Conservation (phyloP, 2,113 vertebrate genomes). For the Gasterosteus nipponicus region DNA sequence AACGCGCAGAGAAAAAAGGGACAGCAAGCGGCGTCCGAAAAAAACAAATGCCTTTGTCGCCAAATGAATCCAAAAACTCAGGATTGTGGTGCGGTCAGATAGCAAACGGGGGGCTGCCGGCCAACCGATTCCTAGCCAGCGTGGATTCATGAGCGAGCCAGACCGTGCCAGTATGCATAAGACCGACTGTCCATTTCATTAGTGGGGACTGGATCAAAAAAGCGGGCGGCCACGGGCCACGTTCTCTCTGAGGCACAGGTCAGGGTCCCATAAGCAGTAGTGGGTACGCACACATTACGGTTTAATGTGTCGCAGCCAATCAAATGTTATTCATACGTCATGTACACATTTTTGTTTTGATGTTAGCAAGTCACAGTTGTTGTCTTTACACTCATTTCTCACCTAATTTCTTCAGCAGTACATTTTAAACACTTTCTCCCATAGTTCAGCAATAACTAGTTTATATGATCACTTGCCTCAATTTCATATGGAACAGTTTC, state of each 20-base stretch:
- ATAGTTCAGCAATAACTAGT: neutral
- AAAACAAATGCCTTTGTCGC: slow-evolving; percentile 32
- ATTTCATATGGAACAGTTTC: neutral
- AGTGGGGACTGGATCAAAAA: slow-evolving; percentile 21
- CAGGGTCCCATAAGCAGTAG: neutral
- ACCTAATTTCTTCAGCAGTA: neutral
- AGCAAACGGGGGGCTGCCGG: neutral
- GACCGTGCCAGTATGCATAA: slow-evolving; percentile 29
- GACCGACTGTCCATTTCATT: slow-evolving; percentile 25
- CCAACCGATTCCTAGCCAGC: slow-evolving; percentile 14
- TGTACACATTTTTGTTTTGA: too few relatives aligned
- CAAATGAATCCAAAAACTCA: slow-evolving; percentile 36
- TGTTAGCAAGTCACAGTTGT: too few relatives aligned
- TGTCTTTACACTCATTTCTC: neutral
- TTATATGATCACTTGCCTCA: neutral
- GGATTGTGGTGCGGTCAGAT: slow-evolving; percentile 28
- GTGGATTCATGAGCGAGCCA: slow-evolving; percentile 27
- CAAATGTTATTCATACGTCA: too few relatives aligned
- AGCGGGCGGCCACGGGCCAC: neutral
- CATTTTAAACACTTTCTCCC: neutral
- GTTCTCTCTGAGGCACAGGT: neutral
- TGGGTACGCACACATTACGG: neutral
- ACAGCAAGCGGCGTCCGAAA: slow-evolving; percentile 43
- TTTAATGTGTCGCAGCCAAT: too few relatives aligned
- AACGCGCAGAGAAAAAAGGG: slow-evolving; percentile 26